Conservation (phyloP, 30 jellyfish, hydroid and myxozoan genomes). For the Nemopilema nomurai region DNA sequence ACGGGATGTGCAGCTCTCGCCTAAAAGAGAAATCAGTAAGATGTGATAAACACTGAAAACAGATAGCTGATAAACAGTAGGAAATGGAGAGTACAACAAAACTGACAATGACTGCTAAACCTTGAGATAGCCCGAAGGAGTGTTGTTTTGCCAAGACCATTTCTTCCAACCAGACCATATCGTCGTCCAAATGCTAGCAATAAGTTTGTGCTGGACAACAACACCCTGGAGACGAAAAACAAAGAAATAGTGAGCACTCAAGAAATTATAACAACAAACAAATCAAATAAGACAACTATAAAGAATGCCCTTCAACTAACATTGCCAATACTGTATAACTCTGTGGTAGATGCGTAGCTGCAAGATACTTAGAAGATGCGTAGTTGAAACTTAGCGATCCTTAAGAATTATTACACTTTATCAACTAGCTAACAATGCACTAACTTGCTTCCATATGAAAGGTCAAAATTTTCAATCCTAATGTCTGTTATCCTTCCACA, state of each 20-base stretch:
- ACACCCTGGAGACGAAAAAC: constrained; percentile 52
- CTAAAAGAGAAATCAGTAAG: constrained; percentile 12
- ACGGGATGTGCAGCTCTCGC: constrained; percentile 86
- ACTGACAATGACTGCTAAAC: too few relatives aligned
- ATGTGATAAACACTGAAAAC: too few relatives aligned
- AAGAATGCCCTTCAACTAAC: too few relatives aligned
- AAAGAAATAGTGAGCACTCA: too few relatives aligned
- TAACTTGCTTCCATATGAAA: constrained; percentile 95
- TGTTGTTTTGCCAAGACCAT: constrained; percentile 97
- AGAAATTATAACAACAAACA: too few relatives aligned
- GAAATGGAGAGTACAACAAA: too few relatives aligned
- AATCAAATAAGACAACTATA: too few relatives aligned
- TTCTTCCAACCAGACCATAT: constrained; percentile 96
- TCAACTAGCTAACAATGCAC: constrained; percentile 6
- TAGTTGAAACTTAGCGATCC: too few relatives aligned
- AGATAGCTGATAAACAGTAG: too few relatives aligned
- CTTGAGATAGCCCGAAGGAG: constrained; percentile 85
- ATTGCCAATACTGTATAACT: too few relatives aligned
- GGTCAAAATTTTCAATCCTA: constrained; percentile 83
- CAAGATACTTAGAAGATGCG: too few relatives aligned
- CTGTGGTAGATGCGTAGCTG: too few relatives aligned
- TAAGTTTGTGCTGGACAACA: constrained; percentile 70
- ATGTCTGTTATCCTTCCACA: constrained; percentile 81
- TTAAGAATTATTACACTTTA: background rate
- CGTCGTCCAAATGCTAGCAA: constrained; percentile 91